Evolutionary conservation across 2,888 invertebrate species (phyloP).

Genomic region (Synanthedon tipuliformis): DNA sequence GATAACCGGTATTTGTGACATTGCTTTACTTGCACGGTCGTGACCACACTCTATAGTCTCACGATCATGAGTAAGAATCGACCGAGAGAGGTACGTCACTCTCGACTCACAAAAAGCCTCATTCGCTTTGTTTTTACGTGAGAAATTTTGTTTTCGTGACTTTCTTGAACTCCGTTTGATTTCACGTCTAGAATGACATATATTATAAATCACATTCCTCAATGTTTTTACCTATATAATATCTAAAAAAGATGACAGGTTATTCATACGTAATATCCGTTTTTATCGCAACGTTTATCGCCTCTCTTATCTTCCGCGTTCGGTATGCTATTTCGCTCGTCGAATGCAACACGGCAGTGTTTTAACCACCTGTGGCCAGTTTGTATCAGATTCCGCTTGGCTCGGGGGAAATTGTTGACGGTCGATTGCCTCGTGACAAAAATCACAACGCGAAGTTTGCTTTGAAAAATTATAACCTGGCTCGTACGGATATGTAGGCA

Average conservation of each 20-base stretch:
- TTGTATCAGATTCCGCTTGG: constrained; percentile 24
- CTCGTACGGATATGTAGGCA: constrained; percentile 16
- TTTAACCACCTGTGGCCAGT: constrained; percentile 35
- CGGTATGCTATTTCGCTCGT: constrained; percentile 53
- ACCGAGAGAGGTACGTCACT: constrained; percentile 29
- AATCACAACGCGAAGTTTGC: constrained; percentile 6
- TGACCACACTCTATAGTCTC: constrained; percentile 44
- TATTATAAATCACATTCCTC: background rate
- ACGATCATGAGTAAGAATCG: constrained; percentile 39
- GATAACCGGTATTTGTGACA: constrained; percentile 18
- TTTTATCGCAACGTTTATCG: constrained; percentile 58
- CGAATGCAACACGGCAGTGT: constrained; percentile 43
- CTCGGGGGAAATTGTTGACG: constrained; percentile 26
- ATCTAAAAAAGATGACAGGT: background rate
- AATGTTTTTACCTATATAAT: too few species aligned
- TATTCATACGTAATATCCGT: constrained; percentile 39
- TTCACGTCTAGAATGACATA: background rate
- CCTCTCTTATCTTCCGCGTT: constrained; percentile 53
- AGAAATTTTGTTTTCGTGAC: constrained; percentile 30
- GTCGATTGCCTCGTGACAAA: constrained; percentile 22
- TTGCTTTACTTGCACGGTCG: constrained; percentile 44
- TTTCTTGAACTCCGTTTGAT: constrained; percentile 21
- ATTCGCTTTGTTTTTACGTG: constrained; percentile 38
- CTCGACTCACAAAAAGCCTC: constrained; percentile 25
- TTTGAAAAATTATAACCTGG: background rate